Percentiles rank a stretch among this genome's conserved stretches.
phyloP scores from a whole-genome alignment of 2,888 invertebrate species.

The Parnassius apollo region DNA sequence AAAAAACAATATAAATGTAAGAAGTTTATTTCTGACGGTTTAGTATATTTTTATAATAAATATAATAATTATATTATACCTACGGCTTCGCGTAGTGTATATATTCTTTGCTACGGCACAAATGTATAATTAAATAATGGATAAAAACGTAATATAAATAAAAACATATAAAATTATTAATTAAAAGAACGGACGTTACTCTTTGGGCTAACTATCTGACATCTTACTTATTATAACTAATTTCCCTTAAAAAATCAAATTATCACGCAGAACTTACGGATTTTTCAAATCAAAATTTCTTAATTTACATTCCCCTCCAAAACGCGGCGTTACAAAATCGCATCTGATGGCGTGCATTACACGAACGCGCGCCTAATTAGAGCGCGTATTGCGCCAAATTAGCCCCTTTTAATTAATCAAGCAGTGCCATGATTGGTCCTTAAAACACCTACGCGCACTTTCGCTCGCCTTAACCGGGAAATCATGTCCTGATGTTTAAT shows the following conservation, averaged over 20 bases:
- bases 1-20: too few species aligned
- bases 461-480: slow-evolving; percentile 58
- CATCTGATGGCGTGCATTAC: slow-evolving; percentile 28
- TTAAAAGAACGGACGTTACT: neutral
- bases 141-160: too few species aligned
- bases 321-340: slow-evolving; percentile 30
- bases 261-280: neutral
- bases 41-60: too few species aligned
- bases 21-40: too few species aligned
- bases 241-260: neutral
- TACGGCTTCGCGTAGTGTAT: too few species aligned
- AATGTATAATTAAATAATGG: too few species aligned
- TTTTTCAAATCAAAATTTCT: slow-evolving; percentile 2
- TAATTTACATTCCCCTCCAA: slow-evolving; percentile 19
- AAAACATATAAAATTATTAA: too few species aligned
- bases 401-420: slow-evolving; percentile 56
- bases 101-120: too few species aligned
- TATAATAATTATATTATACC: too few species aligned
- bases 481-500: slow-evolving; percentile 70
- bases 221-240: too few species aligned
- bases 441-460: slow-evolving; percentile 58
- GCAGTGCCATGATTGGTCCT: slow-evolving; percentile 36
- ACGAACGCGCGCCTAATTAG: slow-evolving; percentile 45
- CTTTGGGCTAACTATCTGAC: too few species aligned
- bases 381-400: slow-evolving; percentile 41